Base-by-base conservation (phyloP, 2,888 invertebrate species). In the Pardosa pseudoannulata region DNA sequence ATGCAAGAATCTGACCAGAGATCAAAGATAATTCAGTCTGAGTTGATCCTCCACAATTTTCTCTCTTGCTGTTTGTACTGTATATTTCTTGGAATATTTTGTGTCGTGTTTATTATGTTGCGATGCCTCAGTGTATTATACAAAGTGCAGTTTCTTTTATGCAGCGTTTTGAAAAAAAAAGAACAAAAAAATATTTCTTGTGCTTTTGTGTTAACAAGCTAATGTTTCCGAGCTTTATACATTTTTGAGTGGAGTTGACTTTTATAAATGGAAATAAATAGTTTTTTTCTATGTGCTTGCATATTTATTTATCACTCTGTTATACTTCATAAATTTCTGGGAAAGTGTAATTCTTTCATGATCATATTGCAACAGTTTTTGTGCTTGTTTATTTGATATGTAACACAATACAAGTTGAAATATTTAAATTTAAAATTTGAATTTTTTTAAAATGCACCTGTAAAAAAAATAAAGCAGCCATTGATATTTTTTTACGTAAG, bases 201-300 rank as follows among this genome's bases (percentile, higher is more conserved):
- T 72, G 67, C 67, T 78, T 78, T 72, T 83, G 83, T 78, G 78
- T 78, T 83, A 67, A 76, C 41, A 80, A 31, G 75, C 86, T 79
- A 71, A 74, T 80, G 72, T 87, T 79, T 87, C 86, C 67, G 86
- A 87, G 86, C 86, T 87, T 87, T 87, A 80, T 79, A 78, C 78
- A 78, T 75, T 87, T 79, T 71, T 87, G 80, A 87, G 73, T 79
- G 41, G 62, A 72, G 50, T 80, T 74, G 64, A 80, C 71, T 87
- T 87, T 87, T 87, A 79, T 87, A 87, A 80, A 80, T 76, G 86
- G 75, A 75, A 87, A 87, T 87, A 87, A 87, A 87, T 80, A 79
- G 78, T 56, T 74, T 80, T 87, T 83, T 87, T 67, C n/a, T 67
- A 67, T 19, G 32, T 1, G 13, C 16, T 13, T 46, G 46, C 6